Conservation (phyloP, 2,113 vertebrate species). For the Grantiella picta region DNA sequence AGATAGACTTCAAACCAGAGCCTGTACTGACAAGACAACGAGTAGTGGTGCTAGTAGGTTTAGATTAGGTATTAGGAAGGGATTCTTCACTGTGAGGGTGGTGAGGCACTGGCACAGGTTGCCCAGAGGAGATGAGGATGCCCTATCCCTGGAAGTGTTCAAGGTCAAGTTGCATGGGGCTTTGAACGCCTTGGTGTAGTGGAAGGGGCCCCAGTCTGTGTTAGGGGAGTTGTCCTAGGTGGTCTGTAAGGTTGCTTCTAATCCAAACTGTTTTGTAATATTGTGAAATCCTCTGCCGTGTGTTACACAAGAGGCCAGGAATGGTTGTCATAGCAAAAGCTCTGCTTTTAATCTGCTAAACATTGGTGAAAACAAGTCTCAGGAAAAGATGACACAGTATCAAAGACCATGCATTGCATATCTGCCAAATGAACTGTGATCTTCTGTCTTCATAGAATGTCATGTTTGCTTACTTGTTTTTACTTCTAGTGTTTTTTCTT, state of each 20-base stretch:
- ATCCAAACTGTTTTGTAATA: not conserved
- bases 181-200: not conserved
- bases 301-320: not conserved
- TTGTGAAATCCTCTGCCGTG: not conserved
- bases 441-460: not conserved
- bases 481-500: not conserved
- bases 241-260: not conserved
- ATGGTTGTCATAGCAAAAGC: not conserved
- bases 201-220: not conserved
- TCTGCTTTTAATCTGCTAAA: not conserved
- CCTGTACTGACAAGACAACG: not conserved
- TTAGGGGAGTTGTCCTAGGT: not conserved
- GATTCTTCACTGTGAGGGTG: accelerated
- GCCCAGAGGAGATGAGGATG: not conserved
- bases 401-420: accelerated
- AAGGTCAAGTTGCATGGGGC: not conserved
- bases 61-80: not conserved
- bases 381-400: not conserved
- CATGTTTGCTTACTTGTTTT: not conserved
- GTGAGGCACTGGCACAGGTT: not conserved
- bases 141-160: not conserved
- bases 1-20: not conserved
- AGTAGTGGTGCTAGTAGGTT: not conserved
- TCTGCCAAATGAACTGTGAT: not conserved
- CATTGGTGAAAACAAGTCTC: not conserved